Evolutionary conservation across 2,797 vertebrate genomes (phyloP).

Genomic region (Poecilia picta): DNA sequence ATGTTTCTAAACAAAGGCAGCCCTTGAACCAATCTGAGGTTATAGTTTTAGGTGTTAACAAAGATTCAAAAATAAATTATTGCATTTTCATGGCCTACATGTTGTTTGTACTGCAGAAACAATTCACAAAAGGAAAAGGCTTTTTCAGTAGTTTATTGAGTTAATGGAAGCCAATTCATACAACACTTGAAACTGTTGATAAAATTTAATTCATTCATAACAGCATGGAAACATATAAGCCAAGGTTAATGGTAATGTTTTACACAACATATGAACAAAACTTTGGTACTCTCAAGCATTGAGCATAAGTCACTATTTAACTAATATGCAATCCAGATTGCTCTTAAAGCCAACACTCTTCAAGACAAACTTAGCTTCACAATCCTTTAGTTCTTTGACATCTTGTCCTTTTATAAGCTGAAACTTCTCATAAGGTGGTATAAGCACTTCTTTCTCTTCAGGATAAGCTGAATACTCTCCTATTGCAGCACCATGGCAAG

Average conservation of each 20-base stretch:
- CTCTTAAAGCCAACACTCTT: neutral
- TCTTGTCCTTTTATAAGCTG: rapidly evolving
- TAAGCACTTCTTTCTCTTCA: conserved; percentile 24
- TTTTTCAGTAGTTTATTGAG: neutral
- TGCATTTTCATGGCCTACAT: no score
- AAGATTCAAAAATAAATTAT: no score
- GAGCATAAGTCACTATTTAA: neutral
- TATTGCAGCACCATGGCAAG: conserved; percentile 34
- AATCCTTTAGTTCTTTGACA: neutral
- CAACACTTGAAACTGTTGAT: neutral
- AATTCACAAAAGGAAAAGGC: neutral
- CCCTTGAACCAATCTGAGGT: no score
- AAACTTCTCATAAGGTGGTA: conserved; percentile 53
- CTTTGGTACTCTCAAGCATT: neutral
- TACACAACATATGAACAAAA: neutral
- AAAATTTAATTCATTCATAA: neutral
- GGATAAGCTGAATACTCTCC: rapidly evolving
- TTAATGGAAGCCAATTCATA: neutral
- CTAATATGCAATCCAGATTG: conserved; percentile 9
- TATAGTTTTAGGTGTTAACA: no score
- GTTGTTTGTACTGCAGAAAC: neutral
- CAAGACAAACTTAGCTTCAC: neutral
- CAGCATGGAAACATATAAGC: neutral
- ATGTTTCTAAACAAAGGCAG: no score
- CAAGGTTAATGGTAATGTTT: neutral